phyloP scores from a whole-genome alignment of 2,797 vertebrate genomes.

The Cuculus canorus region DNA sequence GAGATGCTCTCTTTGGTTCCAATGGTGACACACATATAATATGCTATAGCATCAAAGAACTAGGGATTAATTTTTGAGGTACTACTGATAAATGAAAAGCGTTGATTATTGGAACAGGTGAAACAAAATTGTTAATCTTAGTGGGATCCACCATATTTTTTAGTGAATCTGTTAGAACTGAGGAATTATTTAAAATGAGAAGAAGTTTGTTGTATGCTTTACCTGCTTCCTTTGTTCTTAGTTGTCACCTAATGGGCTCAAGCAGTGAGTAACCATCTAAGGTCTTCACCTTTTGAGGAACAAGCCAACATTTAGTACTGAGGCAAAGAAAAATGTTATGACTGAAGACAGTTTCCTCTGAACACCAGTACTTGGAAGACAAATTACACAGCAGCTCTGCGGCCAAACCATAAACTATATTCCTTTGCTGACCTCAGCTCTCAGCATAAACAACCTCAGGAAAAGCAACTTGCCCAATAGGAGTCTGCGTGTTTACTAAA shows the following conservation, averaged over 20 bases:
- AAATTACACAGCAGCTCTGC: neutral
- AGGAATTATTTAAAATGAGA: neutral
- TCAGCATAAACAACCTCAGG: conserved; percentile 53
- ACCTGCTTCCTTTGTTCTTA: neutral
- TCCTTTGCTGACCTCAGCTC: conserved; percentile 47
- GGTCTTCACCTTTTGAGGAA: neutral
- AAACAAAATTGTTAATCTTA: too few relatives aligned
- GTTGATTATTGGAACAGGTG: too few relatives aligned
- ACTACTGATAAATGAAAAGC: neutral
- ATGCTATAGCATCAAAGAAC: neutral
- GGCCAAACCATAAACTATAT: neutral
- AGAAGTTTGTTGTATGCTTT: neutral
- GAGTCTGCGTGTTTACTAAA: neutral
- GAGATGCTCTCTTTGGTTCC: neutral
- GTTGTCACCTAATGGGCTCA: neutral
- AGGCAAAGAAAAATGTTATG: neutral
- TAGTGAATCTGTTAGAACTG: neutral
- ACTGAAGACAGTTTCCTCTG: neutral
- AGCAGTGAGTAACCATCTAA: neutral
- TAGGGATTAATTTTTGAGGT: neutral
- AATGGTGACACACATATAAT: too few relatives aligned
- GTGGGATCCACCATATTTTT: neutral
- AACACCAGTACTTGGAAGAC: neutral
- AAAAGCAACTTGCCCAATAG: conserved; percentile 45
- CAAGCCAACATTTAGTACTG: neutral